phyloP scores from a whole-genome alignment of 2,888 invertebrate genomes.

The Trissonchulus latispiculum region DNA sequence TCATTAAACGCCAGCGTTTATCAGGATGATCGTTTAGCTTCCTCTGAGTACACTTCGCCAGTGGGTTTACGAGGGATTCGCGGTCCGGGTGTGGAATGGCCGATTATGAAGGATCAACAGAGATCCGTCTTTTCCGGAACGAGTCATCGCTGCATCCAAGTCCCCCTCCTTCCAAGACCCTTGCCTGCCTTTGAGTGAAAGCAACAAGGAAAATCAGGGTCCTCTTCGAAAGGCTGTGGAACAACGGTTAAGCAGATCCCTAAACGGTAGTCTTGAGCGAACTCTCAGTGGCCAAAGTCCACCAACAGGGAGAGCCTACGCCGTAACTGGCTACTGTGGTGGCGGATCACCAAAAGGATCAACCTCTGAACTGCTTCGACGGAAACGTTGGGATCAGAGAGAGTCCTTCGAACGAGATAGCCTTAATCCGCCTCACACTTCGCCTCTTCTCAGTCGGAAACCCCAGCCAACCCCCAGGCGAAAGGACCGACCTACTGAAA shows the following conservation, averaged over 20 bases:
- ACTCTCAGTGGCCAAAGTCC: too few species aligned
- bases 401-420: neutral
- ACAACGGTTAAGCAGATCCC: neutral
- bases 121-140: constrained; percentile 9
- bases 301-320: neutral
- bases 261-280: constrained; percentile 8
- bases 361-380: too few species aligned
- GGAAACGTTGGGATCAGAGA: too few species aligned
- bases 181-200: neutral
- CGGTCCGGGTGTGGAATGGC: constrained; percentile 17
- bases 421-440: neutral
- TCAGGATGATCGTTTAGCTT: too few species aligned
- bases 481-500: neutral
- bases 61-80: too few species aligned
- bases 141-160: neutral
- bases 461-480: neutral
- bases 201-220: neutral
- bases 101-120: constrained; percentile 4
- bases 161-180: neutral
- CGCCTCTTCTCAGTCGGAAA: neutral
- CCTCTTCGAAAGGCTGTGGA: neutral
- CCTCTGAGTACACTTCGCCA: too few species aligned
- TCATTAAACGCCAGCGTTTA: too few species aligned
- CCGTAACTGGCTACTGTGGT: neutral
- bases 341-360: too few species aligned